Evolutionary conservation across 2,888 invertebrate species (phyloP).

Genomic region (Ferrisia virgata): DNA sequence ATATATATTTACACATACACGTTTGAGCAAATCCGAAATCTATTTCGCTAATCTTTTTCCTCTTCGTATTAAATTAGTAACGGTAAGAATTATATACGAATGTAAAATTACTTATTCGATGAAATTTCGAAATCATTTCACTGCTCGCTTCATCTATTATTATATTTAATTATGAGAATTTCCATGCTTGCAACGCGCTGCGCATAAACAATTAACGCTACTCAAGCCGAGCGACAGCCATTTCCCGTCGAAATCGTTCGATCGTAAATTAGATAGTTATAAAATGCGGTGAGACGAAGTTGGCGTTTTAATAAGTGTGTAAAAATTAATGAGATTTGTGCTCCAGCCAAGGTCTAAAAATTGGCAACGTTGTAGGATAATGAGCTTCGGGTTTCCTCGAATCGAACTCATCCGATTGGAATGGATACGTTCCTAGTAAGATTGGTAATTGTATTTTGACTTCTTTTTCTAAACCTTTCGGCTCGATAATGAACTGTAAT

Average conservation of each 20-base stretch:
- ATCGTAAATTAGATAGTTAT: not conserved
- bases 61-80: not conserved
- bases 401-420: conserved; percentile 61
- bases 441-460: conserved; percentile 89
- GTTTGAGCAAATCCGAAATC: not conserved
- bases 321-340: conserved; percentile 59
- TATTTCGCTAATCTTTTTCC: not conserved
- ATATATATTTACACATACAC: not conserved
- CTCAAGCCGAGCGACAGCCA: not conserved
- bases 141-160: not conserved
- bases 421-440: conserved; percentile 79
- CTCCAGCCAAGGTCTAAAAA: conserved; percentile 84
- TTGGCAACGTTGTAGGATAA: conserved; percentile 86
- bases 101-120: not conserved
- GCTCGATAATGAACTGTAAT: conserved; percentile 80
- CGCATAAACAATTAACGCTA: not conserved
- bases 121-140: not conserved
- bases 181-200: not conserved
- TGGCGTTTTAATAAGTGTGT: not conserved
- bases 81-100: not conserved
- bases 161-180: conserved; percentile 6
- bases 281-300: not conserved
- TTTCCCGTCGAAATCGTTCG: not conserved
- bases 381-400: conserved; percentile 73
- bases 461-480: conserved; percentile 87